Evolutionary conservation across 2,113 vertebrate species (phyloP).

Genomic region (Recurvirostra avosetta): DNA sequence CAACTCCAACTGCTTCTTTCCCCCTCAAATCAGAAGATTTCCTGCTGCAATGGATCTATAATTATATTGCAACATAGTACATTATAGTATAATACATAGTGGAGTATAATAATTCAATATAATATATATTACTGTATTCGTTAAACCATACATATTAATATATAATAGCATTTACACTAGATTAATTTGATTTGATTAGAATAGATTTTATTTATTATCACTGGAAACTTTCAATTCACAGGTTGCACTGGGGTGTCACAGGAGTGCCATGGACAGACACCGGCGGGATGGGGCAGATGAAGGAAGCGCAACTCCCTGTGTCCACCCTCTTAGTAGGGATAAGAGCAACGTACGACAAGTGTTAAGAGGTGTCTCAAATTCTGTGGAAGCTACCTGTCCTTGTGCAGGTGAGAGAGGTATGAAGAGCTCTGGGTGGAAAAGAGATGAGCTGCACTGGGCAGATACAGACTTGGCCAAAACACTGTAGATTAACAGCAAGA

Average conservation of each 20-base stretch:
- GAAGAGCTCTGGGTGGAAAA: not conserved
- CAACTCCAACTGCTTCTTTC: not conserved
- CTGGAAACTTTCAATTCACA: not conserved
- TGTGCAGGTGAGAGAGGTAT: not conserved
- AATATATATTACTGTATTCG: not conserved
- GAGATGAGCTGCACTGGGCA: not conserved
- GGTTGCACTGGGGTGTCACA: not conserved
- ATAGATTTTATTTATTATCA: not conserved
- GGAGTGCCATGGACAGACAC: not conserved
- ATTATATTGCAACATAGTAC: not conserved
- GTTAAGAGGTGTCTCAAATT: not conserved
- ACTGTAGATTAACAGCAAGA: fast-evolving
- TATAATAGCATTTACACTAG: not conserved
- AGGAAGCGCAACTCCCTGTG: not conserved
- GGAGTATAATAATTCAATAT: not conserved
- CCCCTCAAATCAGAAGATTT: not conserved
- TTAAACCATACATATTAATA: not conserved
- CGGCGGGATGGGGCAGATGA: not conserved
- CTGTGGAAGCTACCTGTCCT: not conserved
- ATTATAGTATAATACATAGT: not conserved
- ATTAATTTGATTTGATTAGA: not conserved
- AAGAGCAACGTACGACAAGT: not conserved
- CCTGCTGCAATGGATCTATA: not conserved
- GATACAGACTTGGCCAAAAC: not conserved
- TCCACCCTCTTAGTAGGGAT: not conserved